These are phyloP conservation scores for Burhinus bistriatus DNA, from an alignment of 2,113 vertebrate species.

Conservation along the genomic window DNA sequence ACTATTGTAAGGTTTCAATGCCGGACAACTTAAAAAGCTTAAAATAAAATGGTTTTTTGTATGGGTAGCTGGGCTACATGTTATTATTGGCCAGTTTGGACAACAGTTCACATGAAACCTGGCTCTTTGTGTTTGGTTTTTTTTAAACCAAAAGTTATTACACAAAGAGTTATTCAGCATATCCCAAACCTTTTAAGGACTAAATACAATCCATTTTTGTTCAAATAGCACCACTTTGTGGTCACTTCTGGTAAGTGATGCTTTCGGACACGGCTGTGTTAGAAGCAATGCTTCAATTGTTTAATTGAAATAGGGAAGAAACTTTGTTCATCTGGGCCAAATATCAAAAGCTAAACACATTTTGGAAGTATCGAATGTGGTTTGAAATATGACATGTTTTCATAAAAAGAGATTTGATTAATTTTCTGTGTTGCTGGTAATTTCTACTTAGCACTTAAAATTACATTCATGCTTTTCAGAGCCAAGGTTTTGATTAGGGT, in stretches of 20 bases:
- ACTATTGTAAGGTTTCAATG: neutral
- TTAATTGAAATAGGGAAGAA: neutral
- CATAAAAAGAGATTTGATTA: neutral
- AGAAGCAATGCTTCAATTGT: neutral
- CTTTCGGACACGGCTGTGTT: accelerated
- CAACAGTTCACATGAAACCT: neutral
- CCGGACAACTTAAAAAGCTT: neutral
- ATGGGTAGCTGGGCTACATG: neutral
- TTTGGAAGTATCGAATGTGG: neutral
- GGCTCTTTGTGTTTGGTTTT: neutral
- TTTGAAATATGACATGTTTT: neutral
- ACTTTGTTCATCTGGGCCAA: neutral
- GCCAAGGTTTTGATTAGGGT: neutral
- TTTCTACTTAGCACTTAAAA: neutral
- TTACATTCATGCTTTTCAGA: neutral
- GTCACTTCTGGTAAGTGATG: neutral
- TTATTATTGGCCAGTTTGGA: neutral
- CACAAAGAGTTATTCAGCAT: neutral
- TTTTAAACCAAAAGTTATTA: neutral
- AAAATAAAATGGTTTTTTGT: neutral
- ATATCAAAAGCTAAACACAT: neutral
- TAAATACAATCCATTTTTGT: neutral
- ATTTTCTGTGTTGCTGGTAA: neutral
- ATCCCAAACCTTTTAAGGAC: neutral
- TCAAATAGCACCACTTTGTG: conserved; percentile 38